Evolutionary conservation across 2,888 invertebrate species (phyloP).

Genomic region (Tribolium freemani): DNA sequence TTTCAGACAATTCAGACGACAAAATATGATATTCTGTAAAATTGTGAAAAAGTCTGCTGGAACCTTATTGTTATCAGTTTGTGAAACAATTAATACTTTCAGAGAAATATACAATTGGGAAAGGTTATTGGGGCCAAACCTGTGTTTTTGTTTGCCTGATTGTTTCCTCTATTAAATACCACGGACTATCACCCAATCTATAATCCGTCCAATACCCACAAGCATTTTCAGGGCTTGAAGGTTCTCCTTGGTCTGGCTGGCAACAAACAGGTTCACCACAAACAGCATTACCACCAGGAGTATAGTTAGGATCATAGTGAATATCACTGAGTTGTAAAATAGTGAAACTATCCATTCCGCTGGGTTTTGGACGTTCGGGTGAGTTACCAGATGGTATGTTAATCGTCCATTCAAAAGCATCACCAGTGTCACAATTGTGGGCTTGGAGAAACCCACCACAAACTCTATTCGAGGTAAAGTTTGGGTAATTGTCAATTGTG

Average conservation of each 20-base stretch:
- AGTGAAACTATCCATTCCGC: constrained; percentile 46
- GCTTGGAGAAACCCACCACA: constrained; percentile 73
- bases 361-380: constrained; percentile 20
- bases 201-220: constrained; percentile 90
- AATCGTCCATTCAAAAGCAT: constrained; percentile 53
- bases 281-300: constrained; percentile 75
- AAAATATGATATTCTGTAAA: no score
- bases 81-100: no score
- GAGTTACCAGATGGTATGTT: constrained; percentile 50
- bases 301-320: constrained; percentile 85
- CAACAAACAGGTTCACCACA: constrained; percentile 89
- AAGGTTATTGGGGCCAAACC: constrained; percentile 15
- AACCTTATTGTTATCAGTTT: no score
- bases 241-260: constrained; percentile 72
- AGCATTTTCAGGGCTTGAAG: constrained; percentile 57
- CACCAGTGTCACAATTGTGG: constrained; percentile 53
- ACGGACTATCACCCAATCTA: constrained; percentile 81
- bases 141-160: constrained; percentile 63
- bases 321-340: constrained; percentile 83
- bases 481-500: constrained; percentile 71
- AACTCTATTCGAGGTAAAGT: constrained; percentile 70
- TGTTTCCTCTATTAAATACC: constrained; percentile 77
- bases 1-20: no score
- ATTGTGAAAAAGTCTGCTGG: no score
- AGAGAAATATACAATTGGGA: neutral